A percentile compares a stretch with the other conserved stretches of the same genome.
These are phyloP conservation scores for Apamea epomidion DNA, from an alignment of 2,888 invertebrate genomes.

Conservation along the genomic window DNA sequence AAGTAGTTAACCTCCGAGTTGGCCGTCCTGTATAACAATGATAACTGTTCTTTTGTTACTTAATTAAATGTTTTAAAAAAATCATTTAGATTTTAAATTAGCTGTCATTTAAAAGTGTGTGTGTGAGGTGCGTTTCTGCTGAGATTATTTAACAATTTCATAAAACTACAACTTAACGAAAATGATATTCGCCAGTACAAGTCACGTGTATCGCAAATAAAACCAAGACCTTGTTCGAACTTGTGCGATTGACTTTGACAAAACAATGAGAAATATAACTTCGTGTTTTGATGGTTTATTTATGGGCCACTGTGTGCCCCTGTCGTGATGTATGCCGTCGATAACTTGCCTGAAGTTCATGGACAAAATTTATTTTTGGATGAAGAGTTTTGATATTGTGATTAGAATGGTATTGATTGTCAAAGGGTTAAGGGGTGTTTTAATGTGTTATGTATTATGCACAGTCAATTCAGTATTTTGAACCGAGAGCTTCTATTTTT, in stretches of 20 bases:
- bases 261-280: slow-evolving; percentile 50
- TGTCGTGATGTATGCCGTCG: slow-evolving; percentile 5
- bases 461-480: not conserved
- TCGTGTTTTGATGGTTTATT: slow-evolving; percentile 51
- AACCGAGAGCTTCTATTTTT: not conserved
- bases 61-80: not conserved
- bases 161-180: not conserved
- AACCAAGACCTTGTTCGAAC: slow-evolving; percentile 25
- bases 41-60: not conserved
- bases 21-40: no score
- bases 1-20: not conserved
- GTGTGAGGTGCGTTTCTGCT: not conserved
- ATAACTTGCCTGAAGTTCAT: slow-evolving; percentile 26
- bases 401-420: not conserved
- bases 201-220: slow-evolving; percentile 28
- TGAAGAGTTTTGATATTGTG: not conserved
- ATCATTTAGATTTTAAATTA: no score
- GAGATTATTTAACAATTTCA: not conserved
- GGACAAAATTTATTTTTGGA: not conserved
- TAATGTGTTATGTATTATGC: not conserved
- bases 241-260: slow-evolving; percentile 51
- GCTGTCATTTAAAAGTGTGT: not conserved
- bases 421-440: not conserved
- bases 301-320: slow-evolving; percentile 7
- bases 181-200: not conserved